A percentile compares a stretch with the other conserved stretches of the same genome.
Conservation (phyloP, 1,140 invertebrate genomes). For the Carcinoscorpius rotundicauda region DNA sequence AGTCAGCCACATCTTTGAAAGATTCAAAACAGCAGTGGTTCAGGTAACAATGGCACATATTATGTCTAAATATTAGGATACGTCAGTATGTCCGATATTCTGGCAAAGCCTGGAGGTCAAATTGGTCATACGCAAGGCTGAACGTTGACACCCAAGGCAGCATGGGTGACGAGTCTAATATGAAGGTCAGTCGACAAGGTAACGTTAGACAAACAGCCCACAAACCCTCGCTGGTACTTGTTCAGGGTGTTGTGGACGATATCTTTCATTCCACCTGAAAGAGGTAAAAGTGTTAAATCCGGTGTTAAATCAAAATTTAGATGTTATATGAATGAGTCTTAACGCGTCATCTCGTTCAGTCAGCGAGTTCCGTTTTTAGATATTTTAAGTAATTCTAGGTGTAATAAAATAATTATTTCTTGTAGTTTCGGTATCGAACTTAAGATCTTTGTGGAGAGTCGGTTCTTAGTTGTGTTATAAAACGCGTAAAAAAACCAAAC, state of each 20-base stretch:
- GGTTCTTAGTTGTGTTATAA: not conserved
- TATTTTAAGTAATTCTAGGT: slow-evolving; percentile 8
- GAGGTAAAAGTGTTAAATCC: slow-evolving; percentile 9
- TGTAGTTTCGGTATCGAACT: not conserved
- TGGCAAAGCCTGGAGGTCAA: too few species aligned
- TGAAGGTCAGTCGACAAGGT: slow-evolving; percentile 62
- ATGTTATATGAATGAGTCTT: too few species aligned
- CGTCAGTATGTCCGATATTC: too few species aligned
- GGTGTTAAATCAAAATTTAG: not conserved
- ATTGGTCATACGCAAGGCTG: slow-evolving; percentile 30
- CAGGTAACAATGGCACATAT: too few species aligned
- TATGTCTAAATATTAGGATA: too few species aligned
- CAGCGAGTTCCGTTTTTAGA: not conserved
- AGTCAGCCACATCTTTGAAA: too few species aligned
- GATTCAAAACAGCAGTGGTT: too few species aligned
- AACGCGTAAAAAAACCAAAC: too few species aligned
- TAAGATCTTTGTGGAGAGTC: slow-evolving; percentile 1
- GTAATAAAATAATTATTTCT: not conserved
- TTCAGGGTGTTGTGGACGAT: slow-evolving; percentile 48
- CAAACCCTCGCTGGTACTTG: slow-evolving; percentile 54
- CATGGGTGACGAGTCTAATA: slow-evolving; percentile 45
- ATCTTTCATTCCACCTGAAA: slow-evolving; percentile 60
- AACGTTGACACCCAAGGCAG: slow-evolving; percentile 41
- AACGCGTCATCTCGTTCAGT: not conserved
- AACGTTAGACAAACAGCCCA: slow-evolving; percentile 66